A percentile compares a stretch with the other conserved stretches of the same genome.
Evolutionary conservation across 2,113 vertebrate genomes (phyloP).

Genomic region (Gasterosteus nipponicus): DNA sequence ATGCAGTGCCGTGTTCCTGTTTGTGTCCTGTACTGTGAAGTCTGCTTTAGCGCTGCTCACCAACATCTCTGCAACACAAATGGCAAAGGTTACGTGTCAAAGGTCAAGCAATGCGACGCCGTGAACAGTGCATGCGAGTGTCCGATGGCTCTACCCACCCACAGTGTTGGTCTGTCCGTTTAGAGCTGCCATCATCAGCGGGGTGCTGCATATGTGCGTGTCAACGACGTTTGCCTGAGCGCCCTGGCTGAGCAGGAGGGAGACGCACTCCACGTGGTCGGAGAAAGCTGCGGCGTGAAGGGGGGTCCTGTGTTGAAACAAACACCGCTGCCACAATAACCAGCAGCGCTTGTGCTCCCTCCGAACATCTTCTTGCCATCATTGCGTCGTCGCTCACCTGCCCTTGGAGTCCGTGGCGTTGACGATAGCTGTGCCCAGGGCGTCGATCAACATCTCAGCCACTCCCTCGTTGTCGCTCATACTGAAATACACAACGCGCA

Average conservation of each 20-base stretch:
- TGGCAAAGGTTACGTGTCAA: neutral
- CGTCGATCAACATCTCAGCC: slow-evolving; percentile 96
- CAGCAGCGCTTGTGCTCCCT: neutral
- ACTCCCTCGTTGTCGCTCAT: slow-evolving; percentile 97
- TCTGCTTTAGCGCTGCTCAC: slow-evolving; percentile 97
- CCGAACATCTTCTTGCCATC: neutral
- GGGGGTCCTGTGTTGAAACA: slow-evolving; percentile 83
- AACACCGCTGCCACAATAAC: neutral
- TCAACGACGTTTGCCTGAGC: slow-evolving; percentile 91
- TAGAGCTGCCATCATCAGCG: slow-evolving; percentile 98
- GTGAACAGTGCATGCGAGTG: neutral
- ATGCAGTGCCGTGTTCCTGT: slow-evolving; percentile 95
- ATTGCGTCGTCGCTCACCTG: slow-evolving; percentile 82
- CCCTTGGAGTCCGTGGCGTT: slow-evolving; percentile 91
- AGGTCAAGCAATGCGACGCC: neutral
- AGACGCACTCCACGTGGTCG: slow-evolving; percentile 95
- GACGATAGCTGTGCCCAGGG: slow-evolving; percentile 87
- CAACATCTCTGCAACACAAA: slow-evolving; percentile 87
- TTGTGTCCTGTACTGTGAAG: slow-evolving; percentile 90
- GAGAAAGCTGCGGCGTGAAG: slow-evolving; percentile 98
- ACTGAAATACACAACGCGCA: slow-evolving; percentile 74
- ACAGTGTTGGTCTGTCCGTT: slow-evolving; percentile 96
- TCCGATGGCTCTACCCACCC: slow-evolving; percentile 79
- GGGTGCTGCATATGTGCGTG: slow-evolving; percentile 85
- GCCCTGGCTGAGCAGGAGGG: slow-evolving; percentile 93